A percentile compares a stretch with the other conserved stretches of the same genome.
phyloP scores from a whole-genome alignment of 2,797 vertebrate genomes.

The Octomys mimax region DNA sequence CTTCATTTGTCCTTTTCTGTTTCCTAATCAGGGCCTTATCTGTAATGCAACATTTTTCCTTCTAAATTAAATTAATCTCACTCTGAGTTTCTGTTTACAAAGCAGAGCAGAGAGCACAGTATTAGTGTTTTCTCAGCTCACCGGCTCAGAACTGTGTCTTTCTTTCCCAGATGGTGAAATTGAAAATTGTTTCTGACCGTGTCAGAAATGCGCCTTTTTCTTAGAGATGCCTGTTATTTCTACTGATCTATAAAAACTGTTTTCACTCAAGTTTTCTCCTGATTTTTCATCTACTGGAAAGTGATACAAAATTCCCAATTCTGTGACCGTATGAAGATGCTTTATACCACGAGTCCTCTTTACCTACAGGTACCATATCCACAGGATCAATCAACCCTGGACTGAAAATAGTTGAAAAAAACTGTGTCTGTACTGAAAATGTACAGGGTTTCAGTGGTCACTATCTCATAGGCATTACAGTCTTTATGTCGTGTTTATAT shows the following conservation, averaged over 20 bases:
- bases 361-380: background rate
- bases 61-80: conserved; percentile 17
- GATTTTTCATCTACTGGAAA: conserved; percentile 26
- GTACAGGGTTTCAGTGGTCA: background rate
- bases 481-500: background rate
- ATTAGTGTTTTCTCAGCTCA: background rate
- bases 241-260: background rate
- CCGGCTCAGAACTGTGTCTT: background rate
- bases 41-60: background rate
- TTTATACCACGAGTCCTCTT: background rate
- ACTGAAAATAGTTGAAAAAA: background rate
- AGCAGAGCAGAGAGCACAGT: background rate
- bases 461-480: background rate
- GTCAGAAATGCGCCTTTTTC: background rate
- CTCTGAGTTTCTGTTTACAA: background rate
- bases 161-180: background rate
- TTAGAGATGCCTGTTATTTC: background rate
- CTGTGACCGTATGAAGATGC: background rate
- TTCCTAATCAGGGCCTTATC: background rate
- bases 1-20: background rate
- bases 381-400: background rate
- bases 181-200: background rate
- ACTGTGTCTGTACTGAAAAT: background rate
- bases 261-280: background rate
- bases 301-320: conserved; percentile 29